These are phyloP conservation scores for Asteroscopus sphinx DNA, from an alignment of 2,888 invertebrate genomes.

Conservation along the genomic window DNA sequence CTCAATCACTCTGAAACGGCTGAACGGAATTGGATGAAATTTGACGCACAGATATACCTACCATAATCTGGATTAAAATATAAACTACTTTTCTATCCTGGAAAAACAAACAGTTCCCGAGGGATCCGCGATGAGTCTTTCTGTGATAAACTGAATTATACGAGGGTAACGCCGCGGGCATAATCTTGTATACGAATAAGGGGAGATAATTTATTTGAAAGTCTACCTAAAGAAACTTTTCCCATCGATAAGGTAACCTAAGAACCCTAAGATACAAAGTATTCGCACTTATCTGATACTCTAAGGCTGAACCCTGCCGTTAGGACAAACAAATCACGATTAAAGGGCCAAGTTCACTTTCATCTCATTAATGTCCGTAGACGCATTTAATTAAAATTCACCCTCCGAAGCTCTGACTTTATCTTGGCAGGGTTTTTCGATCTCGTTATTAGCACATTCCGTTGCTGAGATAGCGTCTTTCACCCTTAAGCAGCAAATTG, in stretches of 20 bases:
- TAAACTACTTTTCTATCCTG: no score
- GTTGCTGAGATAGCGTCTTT: constrained; percentile 58
- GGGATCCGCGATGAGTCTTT: no score
- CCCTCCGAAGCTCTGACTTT: constrained; percentile 78
- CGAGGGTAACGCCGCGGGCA: no score
- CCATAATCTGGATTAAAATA: no score
- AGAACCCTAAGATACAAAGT: constrained; percentile 49
- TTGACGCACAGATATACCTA: no score
- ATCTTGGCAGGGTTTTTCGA: constrained; percentile 80
- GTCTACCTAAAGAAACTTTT: constrained; percentile 36
- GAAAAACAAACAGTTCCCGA: no score
- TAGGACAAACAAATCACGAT: constrained; percentile 87
- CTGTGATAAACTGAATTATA: no score
- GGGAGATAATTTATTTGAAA: constrained; percentile 37
- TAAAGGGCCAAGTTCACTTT: constrained; percentile 82
- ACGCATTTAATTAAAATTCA: constrained; percentile 88
- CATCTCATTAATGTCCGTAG: constrained; percentile 86
- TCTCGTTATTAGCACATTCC: constrained; percentile 86
- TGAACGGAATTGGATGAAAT: no score
- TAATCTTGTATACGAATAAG: constrained; percentile 28
- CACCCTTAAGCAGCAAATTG: constrained; percentile 62
- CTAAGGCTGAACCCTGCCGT: constrained; percentile 69
- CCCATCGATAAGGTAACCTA: constrained; percentile 43
- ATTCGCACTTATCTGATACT: constrained; percentile 62
- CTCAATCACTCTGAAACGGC: no score